Percentiles rank a stretch among this genome's conserved stretches.
phyloP scores from a whole-genome alignment of 2,113 vertebrate species.

The Lepisosteus oculatus region DNA sequence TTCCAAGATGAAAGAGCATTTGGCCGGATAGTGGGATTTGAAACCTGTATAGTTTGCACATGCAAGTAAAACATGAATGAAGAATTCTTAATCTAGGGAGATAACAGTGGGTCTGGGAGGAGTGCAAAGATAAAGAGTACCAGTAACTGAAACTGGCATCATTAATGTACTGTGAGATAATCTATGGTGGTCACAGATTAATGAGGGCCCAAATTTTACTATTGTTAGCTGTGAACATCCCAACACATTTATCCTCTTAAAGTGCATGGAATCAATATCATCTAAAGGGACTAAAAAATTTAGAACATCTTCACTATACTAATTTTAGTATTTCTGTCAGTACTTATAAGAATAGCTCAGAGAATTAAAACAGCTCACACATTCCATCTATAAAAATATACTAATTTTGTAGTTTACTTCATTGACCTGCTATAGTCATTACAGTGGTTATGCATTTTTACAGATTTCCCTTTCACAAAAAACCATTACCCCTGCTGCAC shows the following conservation, averaged over 20 bases:
- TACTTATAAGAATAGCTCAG: background rate
- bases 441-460: background rate
- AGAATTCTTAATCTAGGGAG: background rate
- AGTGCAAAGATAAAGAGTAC: background rate
- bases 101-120: background rate
- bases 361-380: background rate
- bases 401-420: background rate
- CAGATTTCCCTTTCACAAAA: background rate
- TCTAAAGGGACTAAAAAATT: background rate
- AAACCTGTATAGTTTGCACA: background rate
- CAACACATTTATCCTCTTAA: no score
- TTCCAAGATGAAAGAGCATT: no score
- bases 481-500: background rate
- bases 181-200: no score
- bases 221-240: no score
- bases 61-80: slow-evolving; percentile 8
- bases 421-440: background rate
- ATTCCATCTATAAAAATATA: background rate
- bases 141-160: no score
- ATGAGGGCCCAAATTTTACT: no score
- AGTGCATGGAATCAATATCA: background rate
- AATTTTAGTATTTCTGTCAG: background rate
- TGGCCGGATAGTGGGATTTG: no score
- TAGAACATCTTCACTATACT: background rate
- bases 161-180: no score